A percentile compares a stretch with the other conserved stretches of the same genome.
Conservation (phyloP, 2,888 invertebrate genomes). For the Standfussiana lucernea region DNA sequence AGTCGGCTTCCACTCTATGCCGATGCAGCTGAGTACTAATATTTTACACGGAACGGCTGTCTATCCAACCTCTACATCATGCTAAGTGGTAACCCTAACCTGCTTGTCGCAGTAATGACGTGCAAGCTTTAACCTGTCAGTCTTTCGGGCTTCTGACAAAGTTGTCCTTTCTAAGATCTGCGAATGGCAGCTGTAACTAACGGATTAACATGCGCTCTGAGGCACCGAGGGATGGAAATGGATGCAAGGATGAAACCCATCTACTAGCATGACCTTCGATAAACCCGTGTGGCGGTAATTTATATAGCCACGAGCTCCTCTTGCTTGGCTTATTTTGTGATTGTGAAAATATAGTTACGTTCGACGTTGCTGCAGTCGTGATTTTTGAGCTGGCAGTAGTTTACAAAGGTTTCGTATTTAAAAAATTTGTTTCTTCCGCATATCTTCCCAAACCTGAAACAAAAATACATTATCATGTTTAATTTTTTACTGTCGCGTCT, state of each 20-base stretch:
- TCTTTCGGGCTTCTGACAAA: neutral
- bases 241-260: neutral
- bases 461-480: neutral
- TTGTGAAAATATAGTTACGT: slow-evolving; percentile 54
- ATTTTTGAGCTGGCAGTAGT: slow-evolving; percentile 66
- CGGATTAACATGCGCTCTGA: neutral
- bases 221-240: neutral
- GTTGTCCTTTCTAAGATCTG: neutral
- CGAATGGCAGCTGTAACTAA: neutral
- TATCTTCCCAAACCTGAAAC: slow-evolving; percentile 70
- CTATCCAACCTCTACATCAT: neutral
- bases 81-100: too few species aligned
- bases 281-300: neutral
- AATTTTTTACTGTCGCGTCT: too few species aligned
- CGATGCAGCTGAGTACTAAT: too few species aligned
- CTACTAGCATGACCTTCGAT: neutral
- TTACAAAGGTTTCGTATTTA: slow-evolving; percentile 60
- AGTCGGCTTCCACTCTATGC: too few species aligned
- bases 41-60: neutral
- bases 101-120: too few species aligned
- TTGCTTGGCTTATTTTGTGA: neutral
- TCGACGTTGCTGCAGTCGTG: slow-evolving; percentile 59
- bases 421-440: slow-evolving; percentile 65
- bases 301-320: neutral
- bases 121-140: too few species aligned